These are phyloP conservation scores for Mormyrus lacerda DNA, from an alignment of 2,113 vertebrate species.

Conservation along the genomic window DNA sequence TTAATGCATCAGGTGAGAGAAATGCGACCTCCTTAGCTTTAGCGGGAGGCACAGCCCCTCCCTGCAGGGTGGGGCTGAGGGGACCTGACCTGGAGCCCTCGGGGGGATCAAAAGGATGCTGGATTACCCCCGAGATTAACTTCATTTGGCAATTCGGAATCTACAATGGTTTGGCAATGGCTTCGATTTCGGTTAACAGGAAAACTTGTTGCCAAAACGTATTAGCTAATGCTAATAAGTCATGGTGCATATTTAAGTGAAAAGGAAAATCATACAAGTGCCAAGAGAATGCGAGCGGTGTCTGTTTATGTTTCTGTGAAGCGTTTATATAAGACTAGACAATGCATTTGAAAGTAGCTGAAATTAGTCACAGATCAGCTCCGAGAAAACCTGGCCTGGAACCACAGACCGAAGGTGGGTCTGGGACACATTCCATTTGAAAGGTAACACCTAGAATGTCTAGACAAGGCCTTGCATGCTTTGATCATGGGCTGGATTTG, in stretches of 20 bases:
- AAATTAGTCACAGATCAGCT: constrained; percentile 76
- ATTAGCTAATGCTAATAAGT: not conserved
- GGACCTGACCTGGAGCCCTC: not conserved
- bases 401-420: constrained; percentile 51
- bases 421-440: constrained; percentile 73
- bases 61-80: not conserved
- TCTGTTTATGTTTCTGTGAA: not conserved
- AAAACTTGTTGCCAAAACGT: not conserved
- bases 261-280: not conserved
- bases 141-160: not conserved
- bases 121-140: not conserved
- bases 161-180: not conserved
- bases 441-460: constrained; percentile 66
- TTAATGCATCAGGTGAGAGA: constrained; percentile 68
- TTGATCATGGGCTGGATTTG: constrained; percentile 65
- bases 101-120: not conserved
- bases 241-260: not conserved
- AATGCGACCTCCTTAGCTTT: constrained; percentile 63
- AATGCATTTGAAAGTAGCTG: constrained; percentile 40
- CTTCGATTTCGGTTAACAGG: not conserved
- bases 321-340: constrained; percentile 50
- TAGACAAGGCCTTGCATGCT: constrained; percentile 58
- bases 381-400: constrained; percentile 62
- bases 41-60: constrained; percentile 63
- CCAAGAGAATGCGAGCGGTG: not conserved